These are phyloP conservation scores for Jacana jacana DNA, from an alignment of 2,113 vertebrate genomes.

Conservation along the genomic window DNA sequence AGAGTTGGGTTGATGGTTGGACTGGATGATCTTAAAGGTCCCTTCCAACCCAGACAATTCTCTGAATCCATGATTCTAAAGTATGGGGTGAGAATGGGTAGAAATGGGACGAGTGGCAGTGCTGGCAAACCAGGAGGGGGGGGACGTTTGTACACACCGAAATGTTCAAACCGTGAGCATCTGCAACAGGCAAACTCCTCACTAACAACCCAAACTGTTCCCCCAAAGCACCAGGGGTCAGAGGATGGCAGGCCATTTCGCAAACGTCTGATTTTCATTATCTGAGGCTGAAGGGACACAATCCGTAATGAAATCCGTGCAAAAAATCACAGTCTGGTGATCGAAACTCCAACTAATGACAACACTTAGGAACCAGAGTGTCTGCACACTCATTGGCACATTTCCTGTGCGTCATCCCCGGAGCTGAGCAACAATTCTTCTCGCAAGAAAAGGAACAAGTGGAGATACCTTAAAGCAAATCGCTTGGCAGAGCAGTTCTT, in stretches of 20 bases:
- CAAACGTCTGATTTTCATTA: not conserved
- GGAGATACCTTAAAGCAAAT: conserved; percentile 9
- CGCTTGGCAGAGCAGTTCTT: not conserved
- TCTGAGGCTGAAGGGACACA: not conserved
- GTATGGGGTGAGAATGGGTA: not conserved
- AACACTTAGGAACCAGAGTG: not conserved
- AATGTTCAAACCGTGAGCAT: not conserved
- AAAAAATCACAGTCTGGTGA: conserved; percentile 15
- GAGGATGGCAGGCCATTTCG: not conserved
- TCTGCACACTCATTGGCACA: not conserved
- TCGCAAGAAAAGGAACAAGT: not conserved
- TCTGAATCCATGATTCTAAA: too few relatives aligned
- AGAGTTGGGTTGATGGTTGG: too few relatives aligned
- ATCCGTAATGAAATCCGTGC: not conserved
- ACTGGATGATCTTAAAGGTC: too few relatives aligned
- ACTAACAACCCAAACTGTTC: not conserved
- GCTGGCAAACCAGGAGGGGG: not conserved
- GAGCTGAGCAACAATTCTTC: not conserved
- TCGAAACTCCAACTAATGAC: conserved; percentile 4
- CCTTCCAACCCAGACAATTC: too few relatives aligned
- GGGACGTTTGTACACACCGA: not conserved
- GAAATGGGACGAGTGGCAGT: not conserved
- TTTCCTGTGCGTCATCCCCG: not conserved
- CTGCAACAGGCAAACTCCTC: not conserved
- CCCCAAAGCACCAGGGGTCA: not conserved